phyloP scores from a whole-genome alignment of 2,113 vertebrate species.

The Seriola quinqueradiata region DNA sequence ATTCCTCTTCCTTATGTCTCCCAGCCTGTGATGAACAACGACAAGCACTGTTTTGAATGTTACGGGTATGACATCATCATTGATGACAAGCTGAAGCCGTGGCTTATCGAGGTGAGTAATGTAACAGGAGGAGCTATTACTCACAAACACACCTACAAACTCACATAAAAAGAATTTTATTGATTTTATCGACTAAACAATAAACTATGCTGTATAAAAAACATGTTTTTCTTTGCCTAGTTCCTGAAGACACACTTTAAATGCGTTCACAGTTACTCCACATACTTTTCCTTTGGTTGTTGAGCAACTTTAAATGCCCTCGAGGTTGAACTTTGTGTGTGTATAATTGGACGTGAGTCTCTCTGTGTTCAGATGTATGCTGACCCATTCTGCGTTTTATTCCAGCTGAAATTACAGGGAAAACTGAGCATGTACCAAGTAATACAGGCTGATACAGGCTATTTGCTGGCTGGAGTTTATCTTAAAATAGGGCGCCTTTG shows the following conservation, averaged over 20 bases:
- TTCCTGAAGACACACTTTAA: not conserved
- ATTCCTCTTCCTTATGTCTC: not conserved
- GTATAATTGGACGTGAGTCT: not conserved
- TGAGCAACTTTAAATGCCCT: constrained; percentile 47
- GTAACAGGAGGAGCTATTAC: not conserved
- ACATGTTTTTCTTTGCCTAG: not conserved
- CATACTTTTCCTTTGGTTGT: constrained; percentile 16
- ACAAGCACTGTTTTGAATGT: constrained; percentile 99
- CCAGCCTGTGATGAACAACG: constrained; percentile 98
- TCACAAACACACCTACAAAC: not conserved
- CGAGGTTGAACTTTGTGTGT: constrained; percentile 30
- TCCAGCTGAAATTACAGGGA: not conserved
- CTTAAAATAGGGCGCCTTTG: not conserved
- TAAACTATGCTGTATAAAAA: not conserved
- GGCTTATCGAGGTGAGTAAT: constrained; percentile 95
- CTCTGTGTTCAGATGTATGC: constrained; percentile 24
- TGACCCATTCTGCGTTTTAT: constrained; percentile 18
- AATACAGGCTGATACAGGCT: not conserved
- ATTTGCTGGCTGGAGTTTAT: not conserved
- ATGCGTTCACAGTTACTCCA: constrained; percentile 31
- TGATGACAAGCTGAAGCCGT: constrained; percentile 96
- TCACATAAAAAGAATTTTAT: not conserved
- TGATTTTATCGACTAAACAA: not conserved
- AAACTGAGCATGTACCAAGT: too few relatives aligned
- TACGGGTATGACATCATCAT: constrained; percentile 99